A percentile compares a stretch with the other conserved stretches of the same genome.
phyloP scores from a whole-genome alignment of 1,140 invertebrate genomes.

The Oryzaephilus surinamensis region DNA sequence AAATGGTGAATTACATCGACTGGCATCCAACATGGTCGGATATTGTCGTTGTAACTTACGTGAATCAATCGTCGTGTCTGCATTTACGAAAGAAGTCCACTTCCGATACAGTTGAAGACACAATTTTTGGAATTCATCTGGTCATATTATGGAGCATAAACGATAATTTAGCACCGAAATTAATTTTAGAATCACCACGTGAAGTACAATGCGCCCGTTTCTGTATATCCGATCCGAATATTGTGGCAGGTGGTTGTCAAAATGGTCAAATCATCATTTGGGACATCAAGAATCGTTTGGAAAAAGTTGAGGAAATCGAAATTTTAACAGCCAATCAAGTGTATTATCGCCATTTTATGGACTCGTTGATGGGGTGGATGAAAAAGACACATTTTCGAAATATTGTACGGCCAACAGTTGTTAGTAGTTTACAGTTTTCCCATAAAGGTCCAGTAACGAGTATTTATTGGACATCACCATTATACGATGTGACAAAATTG shows the following conservation, averaged over 20 bases:
- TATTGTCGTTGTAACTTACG: constrained; percentile 51
- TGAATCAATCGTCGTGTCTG: constrained; percentile 35
- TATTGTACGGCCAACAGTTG: constrained; percentile 45
- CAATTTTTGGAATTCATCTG: constrained; percentile 43
- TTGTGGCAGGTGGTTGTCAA: constrained; percentile 56
- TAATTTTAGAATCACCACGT: constrained; percentile 53
- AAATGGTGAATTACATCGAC: constrained; percentile 50
- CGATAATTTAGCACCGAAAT: constrained; percentile 56
- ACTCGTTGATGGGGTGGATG: constrained; percentile 56
- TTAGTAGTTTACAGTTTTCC: constrained; percentile 48
- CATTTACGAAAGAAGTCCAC: constrained; percentile 12
- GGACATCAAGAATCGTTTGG: constrained; percentile 58
- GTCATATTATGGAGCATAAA: constrained; percentile 63
- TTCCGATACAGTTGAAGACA: constrained; percentile 28
- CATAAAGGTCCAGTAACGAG: constrained; percentile 50
- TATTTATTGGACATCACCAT: constrained; percentile 53
- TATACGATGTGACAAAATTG: constrained; percentile 45
- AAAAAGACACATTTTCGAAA: constrained; percentile 45
- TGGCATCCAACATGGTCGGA: constrained; percentile 62
- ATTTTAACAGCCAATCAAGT: constrained; percentile 50
- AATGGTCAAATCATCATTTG: constrained; percentile 64
- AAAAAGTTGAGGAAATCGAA: constrained; percentile 48
- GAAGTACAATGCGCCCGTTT: constrained; percentile 53
- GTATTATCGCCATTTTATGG: constrained; percentile 49
- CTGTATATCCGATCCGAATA: constrained; percentile 55